Evolutionary conservation across 35 echinoderm and acorn worm genomes (phyloP), one percentile per base, ranked within the genome.

Genomic region (Eucidaris tribuloides): DNA sequence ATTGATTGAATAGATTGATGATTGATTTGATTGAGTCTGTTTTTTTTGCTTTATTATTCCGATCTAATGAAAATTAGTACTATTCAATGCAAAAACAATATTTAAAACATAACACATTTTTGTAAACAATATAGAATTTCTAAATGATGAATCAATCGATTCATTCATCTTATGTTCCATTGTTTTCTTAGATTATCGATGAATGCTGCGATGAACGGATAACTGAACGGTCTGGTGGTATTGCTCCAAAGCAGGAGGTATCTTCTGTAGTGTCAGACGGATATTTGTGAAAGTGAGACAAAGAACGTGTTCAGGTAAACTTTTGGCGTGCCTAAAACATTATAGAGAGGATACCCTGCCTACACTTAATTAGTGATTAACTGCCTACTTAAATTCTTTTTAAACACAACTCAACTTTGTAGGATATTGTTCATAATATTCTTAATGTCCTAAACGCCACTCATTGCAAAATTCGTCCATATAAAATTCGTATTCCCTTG

Each of bases 211-310:
- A 5, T 41, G 9, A 17, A 82, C 77, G 32, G 78, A 92, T 62
- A 56, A 60, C n/a, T 92, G 87, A 89, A 22, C 11, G 76, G 9
- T 28, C 48, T 7, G 54, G 44, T n/a, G 83, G 83, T n/a, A 45
- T n/a, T 92, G 89, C 64, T 48, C 77, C 4, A 92, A 92, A 38
- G 86, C 83, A 42, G 83, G 89, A 32, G 61, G 77, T 33, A 86
- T 72, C 39, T 80, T 80, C 11, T 92, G 89, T 43, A 79, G 77
- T 92, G 89, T 60, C 22, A 22, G 7, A 19, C 11, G 89, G 89
- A 7, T 92, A 74, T 25, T 42, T 30, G 50, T 46, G 60, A 82
- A 64, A 19, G 46, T 85, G n/a, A n/a, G n/a, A n/a, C n/a, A n/a
- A n/a, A n/a, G n/a, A n/a, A n/a, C n/a, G n/a, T n/a, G n/a, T n/a